Evolutionary conservation across 2,888 invertebrate species (phyloP).

Genomic region (Zelleria hepariella): DNA sequence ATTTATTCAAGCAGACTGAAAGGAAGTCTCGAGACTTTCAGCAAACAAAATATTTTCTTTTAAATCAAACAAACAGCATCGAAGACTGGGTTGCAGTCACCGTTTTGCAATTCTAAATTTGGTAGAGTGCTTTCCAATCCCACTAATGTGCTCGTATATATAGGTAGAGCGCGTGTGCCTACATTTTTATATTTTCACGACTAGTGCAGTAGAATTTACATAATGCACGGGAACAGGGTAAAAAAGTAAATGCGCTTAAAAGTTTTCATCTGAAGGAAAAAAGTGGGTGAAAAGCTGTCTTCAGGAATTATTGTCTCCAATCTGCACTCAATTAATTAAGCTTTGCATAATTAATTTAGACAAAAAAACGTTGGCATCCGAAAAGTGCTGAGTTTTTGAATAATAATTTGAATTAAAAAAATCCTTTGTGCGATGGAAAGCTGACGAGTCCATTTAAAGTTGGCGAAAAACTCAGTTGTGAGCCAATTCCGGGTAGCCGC

Average conservation of each 20-base stretch:
- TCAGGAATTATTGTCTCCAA: constrained; percentile 13
- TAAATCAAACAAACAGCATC: constrained; percentile 44
- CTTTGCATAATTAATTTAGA: constrained; percentile 56
- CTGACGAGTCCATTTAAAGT: constrained; percentile 20
- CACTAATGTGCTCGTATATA: constrained; percentile 51
- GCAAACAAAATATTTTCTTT: constrained; percentile 35
- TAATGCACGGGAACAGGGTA: neutral
- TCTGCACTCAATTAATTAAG: constrained; percentile 50
- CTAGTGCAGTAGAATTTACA: neutral
- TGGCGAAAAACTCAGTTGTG: constrained; percentile 8
- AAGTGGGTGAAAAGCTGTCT: neutral
- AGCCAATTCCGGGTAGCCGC: neutral
- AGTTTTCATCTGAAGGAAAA: neutral
- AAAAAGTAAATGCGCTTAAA: neutral
- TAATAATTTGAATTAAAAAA: constrained; percentile 53
- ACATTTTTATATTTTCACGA: neutral
- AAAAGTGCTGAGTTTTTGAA: constrained; percentile 47
- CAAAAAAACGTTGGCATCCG: constrained; percentile 34
- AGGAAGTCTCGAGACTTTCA: neutral
- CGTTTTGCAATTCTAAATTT: constrained; percentile 66
- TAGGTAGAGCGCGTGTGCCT: neutral
- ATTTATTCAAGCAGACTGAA: neutral
- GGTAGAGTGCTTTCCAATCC: constrained; percentile 60
- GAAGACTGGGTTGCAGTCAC: constrained; percentile 41
- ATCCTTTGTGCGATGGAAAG: constrained; percentile 41